Base-by-base conservation (phyloP, 2,797 vertebrate species). In the Megalops cyprinoides region DNA sequence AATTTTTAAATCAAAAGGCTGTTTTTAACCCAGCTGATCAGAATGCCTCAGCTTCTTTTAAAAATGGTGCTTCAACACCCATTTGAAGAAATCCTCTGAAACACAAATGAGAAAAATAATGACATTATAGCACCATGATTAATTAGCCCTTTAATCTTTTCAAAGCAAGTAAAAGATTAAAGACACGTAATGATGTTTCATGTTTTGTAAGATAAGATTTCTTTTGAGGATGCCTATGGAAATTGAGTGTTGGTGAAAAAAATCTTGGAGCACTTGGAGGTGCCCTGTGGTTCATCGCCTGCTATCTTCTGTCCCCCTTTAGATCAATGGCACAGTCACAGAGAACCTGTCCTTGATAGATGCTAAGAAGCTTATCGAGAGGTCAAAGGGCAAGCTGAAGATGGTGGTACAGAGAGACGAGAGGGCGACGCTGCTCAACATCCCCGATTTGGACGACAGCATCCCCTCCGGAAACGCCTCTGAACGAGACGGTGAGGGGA, bases 331-430 rank as follows among this genome's bases (percentile, higher is more conserved):
- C 91, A 99, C 98, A 71, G 98, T 99, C 91, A 99, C 98, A 0
- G 98, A 99, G 94, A 99, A 99, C 89, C 97, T 99, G 94, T 99
- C 98, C 78, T 90, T 99, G 94, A 97, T 97, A 87, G 98, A 99
- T 76, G 98, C 98, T 85, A 99, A 99, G 93, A 99, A 99, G 82
- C 93, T 99, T 91, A 99, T 99, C 88, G 98, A 99, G 91, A 96
- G 97, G 92, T 99, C 98, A 86, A 99, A 98, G 94, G 98, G 98
- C 91, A 99, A 99, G 92, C 92, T 99, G 92, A 99, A 99, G 92
- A 99, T 99, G 98, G 98, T 99, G n/a, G 98, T 99, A 87, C 98
- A 99, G 88, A 94, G 98, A 90, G 98, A 99, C 76, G 98, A 99
- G 28, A 93, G 97, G 87, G 97, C 97, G 6, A 99, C 98, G 0